Evolutionary conservation across 2,797 vertebrate genomes (phyloP).

Genomic region (Gobionotothen gibberifrons): DNA sequence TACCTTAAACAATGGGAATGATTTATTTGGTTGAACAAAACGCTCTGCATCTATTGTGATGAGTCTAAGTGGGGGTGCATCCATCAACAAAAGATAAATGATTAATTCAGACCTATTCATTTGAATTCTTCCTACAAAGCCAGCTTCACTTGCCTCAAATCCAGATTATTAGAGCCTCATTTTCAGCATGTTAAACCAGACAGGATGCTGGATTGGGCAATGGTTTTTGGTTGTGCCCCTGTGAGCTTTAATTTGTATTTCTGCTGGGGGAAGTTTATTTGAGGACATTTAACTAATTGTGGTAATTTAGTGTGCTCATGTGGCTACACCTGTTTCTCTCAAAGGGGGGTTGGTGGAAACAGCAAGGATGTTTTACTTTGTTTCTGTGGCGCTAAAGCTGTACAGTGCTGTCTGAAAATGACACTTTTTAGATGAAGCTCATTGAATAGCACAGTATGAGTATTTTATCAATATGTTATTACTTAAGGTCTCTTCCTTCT

Average conservation of each 20-base stretch:
- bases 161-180: conserved; percentile 81
- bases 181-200: conserved; percentile 79
- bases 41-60: conserved; percentile 87
- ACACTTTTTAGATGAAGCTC: conserved; percentile 25
- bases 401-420: conserved; percentile 42
- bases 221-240: conserved; percentile 71
- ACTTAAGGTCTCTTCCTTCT: background rate
- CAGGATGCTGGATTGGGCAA: conserved; percentile 73
- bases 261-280: conserved; percentile 86
- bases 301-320: conserved; percentile 75
- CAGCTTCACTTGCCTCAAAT: conserved; percentile 77
- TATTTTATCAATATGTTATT: conserved; percentile 19
- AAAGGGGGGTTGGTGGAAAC: conserved; percentile 53
- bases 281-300: conserved; percentile 87
- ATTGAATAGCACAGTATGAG: conserved; percentile 21
- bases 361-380: conserved; percentile 55
- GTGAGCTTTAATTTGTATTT: conserved; percentile 86
- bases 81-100: conserved; percentile 90
- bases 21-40: conserved; percentile 93
- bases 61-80: conserved; percentile 87
- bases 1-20: conserved; percentile 99
- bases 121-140: conserved; percentile 86
- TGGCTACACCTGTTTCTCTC: conserved; percentile 78
- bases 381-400: conserved; percentile 52
- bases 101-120: conserved; percentile 90